Conservation (phyloP, 1,140 invertebrate species). For the Drosophila micromelanica region DNA sequence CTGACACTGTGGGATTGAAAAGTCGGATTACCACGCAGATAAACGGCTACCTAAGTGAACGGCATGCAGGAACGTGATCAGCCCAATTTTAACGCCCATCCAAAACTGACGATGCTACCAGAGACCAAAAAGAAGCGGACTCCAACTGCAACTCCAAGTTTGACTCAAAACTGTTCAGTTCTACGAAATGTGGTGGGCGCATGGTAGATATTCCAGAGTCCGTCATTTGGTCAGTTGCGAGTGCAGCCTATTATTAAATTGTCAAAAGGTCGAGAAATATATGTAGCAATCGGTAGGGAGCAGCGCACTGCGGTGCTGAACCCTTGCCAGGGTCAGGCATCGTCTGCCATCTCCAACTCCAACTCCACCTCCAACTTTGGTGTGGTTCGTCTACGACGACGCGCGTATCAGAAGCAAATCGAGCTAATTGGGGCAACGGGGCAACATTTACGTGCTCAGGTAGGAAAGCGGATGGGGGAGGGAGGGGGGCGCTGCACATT, state of each 20-base stretch:
- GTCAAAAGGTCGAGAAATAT: conserved; percentile 83
- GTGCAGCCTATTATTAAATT: conserved; percentile 83
- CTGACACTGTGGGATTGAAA: conserved; percentile 36
- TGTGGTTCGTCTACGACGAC: conserved; percentile 58
- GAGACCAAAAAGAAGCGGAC: not conserved
- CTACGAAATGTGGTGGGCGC: conserved; percentile 80
- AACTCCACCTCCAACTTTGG: conserved; percentile 20
- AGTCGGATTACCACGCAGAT: conserved; percentile 71
- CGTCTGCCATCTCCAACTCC: conserved; percentile 6
- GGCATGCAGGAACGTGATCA: conserved; percentile 81
- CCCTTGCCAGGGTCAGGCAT: conserved; percentile 41
- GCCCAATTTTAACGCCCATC: conserved; percentile 84
- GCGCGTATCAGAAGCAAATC: conserved; percentile 84
- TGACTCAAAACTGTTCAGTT: conserved; percentile 44
- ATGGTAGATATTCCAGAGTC: conserved; percentile 51
- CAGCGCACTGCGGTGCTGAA: conserved; percentile 17
- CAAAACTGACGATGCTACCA: conserved; percentile 56
- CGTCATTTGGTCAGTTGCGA: conserved; percentile 73
- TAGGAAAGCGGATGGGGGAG: too few relatives aligned
- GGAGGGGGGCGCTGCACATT: conserved; percentile 52
- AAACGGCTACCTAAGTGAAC: conserved; percentile 82
- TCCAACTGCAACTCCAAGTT: not conserved
- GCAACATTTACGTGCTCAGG: conserved; percentile 32
- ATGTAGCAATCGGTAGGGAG: conserved; percentile 25
- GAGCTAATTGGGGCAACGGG: conserved; percentile 80